phyloP scores from a whole-genome alignment of 1,140 invertebrate species.

The Brachionus plicatilis region DNA sequence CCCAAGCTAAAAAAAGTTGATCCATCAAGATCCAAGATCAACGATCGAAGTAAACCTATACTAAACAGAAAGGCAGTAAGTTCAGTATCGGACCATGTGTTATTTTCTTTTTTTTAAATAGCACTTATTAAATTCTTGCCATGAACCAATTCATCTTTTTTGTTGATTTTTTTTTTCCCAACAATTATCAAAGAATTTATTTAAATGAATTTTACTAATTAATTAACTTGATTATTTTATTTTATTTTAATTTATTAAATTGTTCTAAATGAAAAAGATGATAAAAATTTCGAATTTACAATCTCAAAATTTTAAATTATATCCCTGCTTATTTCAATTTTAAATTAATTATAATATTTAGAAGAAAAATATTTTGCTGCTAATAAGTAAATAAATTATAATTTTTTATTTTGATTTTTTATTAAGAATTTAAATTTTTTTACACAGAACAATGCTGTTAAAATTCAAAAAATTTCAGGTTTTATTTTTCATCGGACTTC shows the following conservation, averaged over 20 bases:
- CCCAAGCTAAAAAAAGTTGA: constrained; percentile 16
- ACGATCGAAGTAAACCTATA: background rate
- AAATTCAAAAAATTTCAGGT: background rate
- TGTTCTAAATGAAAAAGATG: too few relatives aligned
- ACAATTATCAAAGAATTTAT: too few relatives aligned
- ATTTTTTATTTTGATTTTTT: background rate
- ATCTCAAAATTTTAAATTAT: too few relatives aligned
- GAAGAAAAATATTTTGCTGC: too few relatives aligned
- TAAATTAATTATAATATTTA: too few relatives aligned
- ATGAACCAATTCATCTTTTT: too few relatives aligned
- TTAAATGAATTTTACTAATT: too few relatives aligned
- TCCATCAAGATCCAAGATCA: background rate
- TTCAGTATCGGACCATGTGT: background rate
- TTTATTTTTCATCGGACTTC: background rate
- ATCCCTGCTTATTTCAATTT: too few relatives aligned
- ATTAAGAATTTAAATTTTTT: background rate
- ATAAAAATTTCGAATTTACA: too few relatives aligned
- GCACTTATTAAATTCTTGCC: background rate
- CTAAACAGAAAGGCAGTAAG: background rate
- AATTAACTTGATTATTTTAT: too few relatives aligned
- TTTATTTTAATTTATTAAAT: too few relatives aligned
- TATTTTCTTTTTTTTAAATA: background rate
- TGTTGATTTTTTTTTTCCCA: too few relatives aligned
- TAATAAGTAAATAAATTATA: background rate
- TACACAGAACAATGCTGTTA: background rate